A percentile compares a stretch with the other conserved stretches of the same genome.
These are phyloP conservation scores for Scopus umbretta DNA, from an alignment of 2,113 vertebrate species.

Conservation along the genomic window DNA sequence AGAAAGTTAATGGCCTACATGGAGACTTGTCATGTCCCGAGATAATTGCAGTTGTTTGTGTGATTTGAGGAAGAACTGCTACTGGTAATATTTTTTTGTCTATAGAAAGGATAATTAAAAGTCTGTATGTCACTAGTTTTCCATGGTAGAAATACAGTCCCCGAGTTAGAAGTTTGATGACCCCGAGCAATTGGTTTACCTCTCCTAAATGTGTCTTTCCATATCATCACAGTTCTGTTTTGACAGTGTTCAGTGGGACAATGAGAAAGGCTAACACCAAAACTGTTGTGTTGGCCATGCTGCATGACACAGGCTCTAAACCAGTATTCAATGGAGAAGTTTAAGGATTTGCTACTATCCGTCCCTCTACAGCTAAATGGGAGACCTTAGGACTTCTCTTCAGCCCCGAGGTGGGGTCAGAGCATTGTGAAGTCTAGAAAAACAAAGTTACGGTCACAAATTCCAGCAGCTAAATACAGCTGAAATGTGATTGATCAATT, in stretches of 20 bases:
- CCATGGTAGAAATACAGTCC: not conserved
- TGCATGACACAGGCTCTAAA: not conserved
- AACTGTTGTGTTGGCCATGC: not conserved
- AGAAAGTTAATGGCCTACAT: not conserved
- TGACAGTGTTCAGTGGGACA: not conserved
- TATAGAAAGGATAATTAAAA: not conserved
- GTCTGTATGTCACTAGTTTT: not conserved
- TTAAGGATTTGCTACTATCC: not conserved
- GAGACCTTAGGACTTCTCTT: not conserved
- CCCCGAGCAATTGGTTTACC: not conserved
- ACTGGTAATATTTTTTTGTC: not conserved
- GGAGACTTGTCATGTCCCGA: not conserved
- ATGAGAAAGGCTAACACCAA: not conserved
- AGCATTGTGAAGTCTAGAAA: not conserved
- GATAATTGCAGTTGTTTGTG: not conserved
- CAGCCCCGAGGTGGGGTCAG: not conserved
- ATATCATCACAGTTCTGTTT: not conserved
- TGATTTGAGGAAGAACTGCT: not conserved
- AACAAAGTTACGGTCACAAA: not conserved
- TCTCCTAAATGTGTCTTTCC: not conserved
- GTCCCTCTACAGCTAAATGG: not conserved
- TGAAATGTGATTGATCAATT: not conserved
- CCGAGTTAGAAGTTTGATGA: not conserved
- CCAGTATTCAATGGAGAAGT: not conserved
- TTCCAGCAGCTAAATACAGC: not conserved